These are phyloP conservation scores for Riparia riparia DNA, from an alignment of 2,113 vertebrate species.

Conservation along the genomic window DNA sequence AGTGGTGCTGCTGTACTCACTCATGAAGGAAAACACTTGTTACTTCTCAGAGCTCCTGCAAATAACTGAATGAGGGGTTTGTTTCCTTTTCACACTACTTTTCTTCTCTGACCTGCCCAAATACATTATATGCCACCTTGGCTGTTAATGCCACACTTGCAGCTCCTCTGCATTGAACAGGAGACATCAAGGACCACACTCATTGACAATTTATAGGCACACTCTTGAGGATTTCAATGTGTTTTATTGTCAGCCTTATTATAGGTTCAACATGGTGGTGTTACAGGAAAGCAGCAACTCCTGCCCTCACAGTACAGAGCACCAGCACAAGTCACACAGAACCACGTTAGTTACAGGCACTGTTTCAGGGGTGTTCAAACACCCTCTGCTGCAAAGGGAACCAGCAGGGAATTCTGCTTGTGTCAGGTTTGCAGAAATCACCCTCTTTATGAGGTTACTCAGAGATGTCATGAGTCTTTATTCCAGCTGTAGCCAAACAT, in stretches of 20 bases:
- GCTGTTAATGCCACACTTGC: not conserved
- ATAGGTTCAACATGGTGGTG: not conserved
- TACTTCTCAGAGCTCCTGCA: not conserved
- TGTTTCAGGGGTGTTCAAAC: not conserved
- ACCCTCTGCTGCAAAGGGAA: not conserved
- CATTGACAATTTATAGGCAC: not conserved
- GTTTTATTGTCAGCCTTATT: slow-evolving; percentile 12
- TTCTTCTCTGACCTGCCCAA: not conserved
- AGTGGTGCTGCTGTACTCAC: not conserved
- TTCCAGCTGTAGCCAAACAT: not conserved
- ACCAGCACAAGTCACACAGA: not conserved
- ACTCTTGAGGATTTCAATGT: not conserved
- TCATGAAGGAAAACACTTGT: not conserved
- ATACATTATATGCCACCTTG: accelerated
- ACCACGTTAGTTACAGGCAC: accelerated
- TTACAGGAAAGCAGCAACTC: not conserved
- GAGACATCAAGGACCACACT: not conserved
- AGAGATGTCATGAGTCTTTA: not conserved
- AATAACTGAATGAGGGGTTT: not conserved
- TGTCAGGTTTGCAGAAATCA: not conserved
- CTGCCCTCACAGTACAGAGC: not conserved
- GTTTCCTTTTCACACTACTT: not conserved
- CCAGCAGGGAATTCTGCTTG: not conserved
- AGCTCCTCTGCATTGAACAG: not conserved
- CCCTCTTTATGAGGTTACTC: not conserved